Evolutionary conservation across 2,797 vertebrate species (phyloP).

Genomic region (Lemur catta): DNA sequence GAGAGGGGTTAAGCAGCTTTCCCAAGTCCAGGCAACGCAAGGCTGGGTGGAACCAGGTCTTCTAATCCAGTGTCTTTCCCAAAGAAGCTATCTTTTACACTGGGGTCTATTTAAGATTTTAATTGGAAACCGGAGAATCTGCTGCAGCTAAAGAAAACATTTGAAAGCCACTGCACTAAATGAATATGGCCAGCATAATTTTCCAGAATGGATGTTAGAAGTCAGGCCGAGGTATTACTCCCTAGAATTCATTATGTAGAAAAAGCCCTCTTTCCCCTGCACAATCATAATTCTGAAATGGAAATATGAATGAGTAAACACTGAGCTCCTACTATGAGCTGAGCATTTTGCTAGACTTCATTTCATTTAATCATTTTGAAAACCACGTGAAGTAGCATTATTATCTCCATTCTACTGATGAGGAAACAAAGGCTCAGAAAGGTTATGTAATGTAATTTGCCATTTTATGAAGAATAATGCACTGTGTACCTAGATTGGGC

Average conservation of each 20-base stretch:
- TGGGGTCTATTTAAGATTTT: not conserved
- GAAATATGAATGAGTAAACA: not conserved
- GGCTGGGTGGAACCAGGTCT: not conserved
- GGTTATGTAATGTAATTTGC: not conserved
- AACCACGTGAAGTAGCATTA: not conserved
- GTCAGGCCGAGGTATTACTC: not conserved
- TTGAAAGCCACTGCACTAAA: not conserved
- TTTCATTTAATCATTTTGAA: constrained; percentile 26
- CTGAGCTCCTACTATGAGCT: not conserved
- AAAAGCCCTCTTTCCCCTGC: not conserved
- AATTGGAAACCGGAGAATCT: not conserved
- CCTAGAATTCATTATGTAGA: not conserved
- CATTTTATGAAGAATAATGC: not conserved
- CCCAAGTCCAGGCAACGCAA: not conserved
- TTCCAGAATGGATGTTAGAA: not conserved
- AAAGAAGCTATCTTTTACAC: not conserved
- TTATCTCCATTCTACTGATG: not conserved
- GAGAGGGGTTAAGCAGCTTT: not conserved
- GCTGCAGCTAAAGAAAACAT: not conserved
- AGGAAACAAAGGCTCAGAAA: constrained; percentile 19
- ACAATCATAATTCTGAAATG: not conserved
- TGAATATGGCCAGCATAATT: not conserved
- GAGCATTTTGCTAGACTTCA: not conserved
- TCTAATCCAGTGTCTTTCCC: not conserved
- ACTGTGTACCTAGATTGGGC: not conserved